These are phyloP conservation scores for human DNA, from an alignment of 2,113 vertebrate species.

Conservation along the genomic window GRCh38 chr3:135851501-135852000, in stretches of 20 bases:
- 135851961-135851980: conserved; percentile 54
- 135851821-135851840: conserved; percentile 87
- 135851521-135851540: not conserved
- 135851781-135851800: conserved; percentile 69
- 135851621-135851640: not conserved
- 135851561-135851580: not conserved
- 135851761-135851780: conserved; percentile 78
- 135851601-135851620: not conserved
- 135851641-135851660: accelerated
- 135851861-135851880: conserved; percentile 89
- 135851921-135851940: conserved; percentile 87
- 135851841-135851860: conserved; percentile 88
- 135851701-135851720: conserved; percentile 69
- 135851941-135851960: conserved; percentile 59
- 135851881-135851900: conserved; percentile 88
- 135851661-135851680: not conserved
- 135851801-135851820: conserved; percentile 84
- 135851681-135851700: not conserved
- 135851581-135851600: not conserved
- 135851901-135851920: conserved; percentile 90
- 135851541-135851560: not conserved
- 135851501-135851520: not conserved
- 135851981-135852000: conserved; percentile 56
- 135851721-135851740: conserved; percentile 65
- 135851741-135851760: conserved; percentile 60